Evolutionary conservation across 2,888 invertebrate species (phyloP), one percentile per base, ranked within the genome.

Genomic region (Thereva nobilitata): DNA sequence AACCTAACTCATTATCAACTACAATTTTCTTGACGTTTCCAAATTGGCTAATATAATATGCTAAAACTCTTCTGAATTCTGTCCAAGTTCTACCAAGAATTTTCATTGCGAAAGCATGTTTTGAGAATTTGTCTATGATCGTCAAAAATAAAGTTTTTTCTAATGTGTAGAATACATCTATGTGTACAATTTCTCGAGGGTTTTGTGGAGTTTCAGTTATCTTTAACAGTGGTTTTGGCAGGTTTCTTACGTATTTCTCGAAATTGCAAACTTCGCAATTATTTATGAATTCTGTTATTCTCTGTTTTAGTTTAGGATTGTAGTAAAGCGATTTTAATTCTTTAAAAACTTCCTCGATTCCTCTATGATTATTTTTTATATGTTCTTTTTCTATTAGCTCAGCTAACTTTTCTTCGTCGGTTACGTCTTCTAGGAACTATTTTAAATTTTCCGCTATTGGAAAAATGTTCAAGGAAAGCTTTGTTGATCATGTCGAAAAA

Each of bases 101-200:
- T 64, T 66, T 70, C 2, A 69, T 68, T 6, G 73, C 73, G 53
- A 65, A 70, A 4, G 70, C 72, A 55, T 70, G 71, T 67, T 72
- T 71, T 6, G 72, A 66, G 47, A 74, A 74, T 41, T 72, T 68
- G 37, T 74, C 74, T 3, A 73, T 69, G 3, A 73, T 68, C 9
- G 72, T 74, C 23, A 73, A 4, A 38, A 72, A 73, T 4, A 71
- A 40, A 1, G 61, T 41, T 54, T 72, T 71, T 35, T 68, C 40
- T 9, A 72, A 54, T 3, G 47, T 67, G 35, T 67, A 70, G 40
- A 72, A 74, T 2, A 72, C 70, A 57, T 74, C 73, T 3, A 74
- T 42, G 54, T 74, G 73, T 10, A 75, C 50, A 5, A 71, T 70
- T 65, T 74, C 72, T 4, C 71, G 67, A 3, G 74, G 75, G 67